Evolutionary conservation across 1,140 invertebrate genomes (phyloP).

Genomic region (Zaprionus taronus): DNA sequence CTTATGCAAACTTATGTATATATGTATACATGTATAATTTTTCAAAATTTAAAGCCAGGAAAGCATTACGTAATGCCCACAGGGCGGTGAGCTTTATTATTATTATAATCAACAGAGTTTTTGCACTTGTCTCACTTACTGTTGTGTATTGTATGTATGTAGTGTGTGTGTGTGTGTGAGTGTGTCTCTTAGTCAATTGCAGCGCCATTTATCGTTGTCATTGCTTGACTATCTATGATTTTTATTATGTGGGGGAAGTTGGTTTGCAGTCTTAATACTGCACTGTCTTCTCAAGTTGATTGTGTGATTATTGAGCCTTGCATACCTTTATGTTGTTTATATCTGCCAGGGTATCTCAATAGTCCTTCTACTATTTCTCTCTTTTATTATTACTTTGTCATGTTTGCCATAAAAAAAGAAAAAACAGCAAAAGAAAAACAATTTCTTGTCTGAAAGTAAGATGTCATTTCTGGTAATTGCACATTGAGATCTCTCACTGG

Average conservation of each 20-base stretch:
- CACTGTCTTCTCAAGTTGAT: neutral
- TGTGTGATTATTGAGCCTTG: no score
- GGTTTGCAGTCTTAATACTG: no score
- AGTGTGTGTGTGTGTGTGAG: no score
- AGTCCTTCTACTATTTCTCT: neutral
- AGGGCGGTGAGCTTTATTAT: slow-evolving; percentile 13
- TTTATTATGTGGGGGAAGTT: neutral
- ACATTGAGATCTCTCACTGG: neutral
- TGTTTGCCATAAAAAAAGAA: neutral
- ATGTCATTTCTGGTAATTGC: slow-evolving; percentile 6
- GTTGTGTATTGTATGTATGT: neutral
- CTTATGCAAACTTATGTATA: slow-evolving; percentile 4
- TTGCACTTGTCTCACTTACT: slow-evolving; percentile 4
- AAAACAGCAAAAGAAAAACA: no score
- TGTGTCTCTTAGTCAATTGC: slow-evolving; percentile 7
- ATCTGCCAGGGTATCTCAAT: neutral
- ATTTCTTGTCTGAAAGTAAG: neutral
- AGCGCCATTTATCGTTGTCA: slow-evolving; percentile 29
- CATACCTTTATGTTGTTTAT: neutral
- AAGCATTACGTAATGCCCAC: slow-evolving; percentile 46
- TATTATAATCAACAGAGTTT: neutral
- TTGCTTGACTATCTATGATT: slow-evolving; percentile 3
- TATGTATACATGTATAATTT: neutral
- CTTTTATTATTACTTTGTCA: neutral
- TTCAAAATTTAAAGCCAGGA: neutral